Evolutionary conservation across 2,797 vertebrate genomes (phyloP), one percentile per base, ranked within the genome.

Genomic region (Holocentrus rufus): DNA sequence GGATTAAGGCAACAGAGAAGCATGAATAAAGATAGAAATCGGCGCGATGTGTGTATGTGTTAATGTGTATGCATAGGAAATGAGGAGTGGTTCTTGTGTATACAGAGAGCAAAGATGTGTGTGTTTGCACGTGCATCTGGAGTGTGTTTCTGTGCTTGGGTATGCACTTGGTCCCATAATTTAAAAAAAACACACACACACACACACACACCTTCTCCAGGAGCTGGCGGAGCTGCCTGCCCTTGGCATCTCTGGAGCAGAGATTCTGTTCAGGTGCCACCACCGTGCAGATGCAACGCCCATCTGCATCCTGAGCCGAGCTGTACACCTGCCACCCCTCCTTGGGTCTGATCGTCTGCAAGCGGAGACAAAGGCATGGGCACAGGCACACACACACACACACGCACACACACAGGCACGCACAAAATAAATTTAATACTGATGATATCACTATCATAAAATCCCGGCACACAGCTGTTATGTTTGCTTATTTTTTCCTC

Each of bases 291-390:
- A 99, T 96, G 87, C 98, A 99, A 27, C 98, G 93, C 8, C 98
- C 97, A 7, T 98, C 97, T 8, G 97, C 96, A 85, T 99, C 97
- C 90, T 99, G 98, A 1, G 98, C 97, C 0, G 97, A 99, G 79
- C 97, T 98, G 86, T 98, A 98, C 69, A 99, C 98, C 90, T 99
- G 97, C 98, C 97, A 99, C 46, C 97, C 97, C 89, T 99, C 97
- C 89, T 96, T 97, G 31, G 97, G 96, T 74, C 96, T 95, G 60
- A 99, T 95, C 80, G 97, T 97, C 98, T 99, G 93, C 82, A 76
- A 20, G 22, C 44, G 84, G 47, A 87, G 27, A 80, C 31, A 60
- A 65, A 72, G 31, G 65, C 60, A 72, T 59, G 49, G 36, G 49
- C 15, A 6, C 69, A 72, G 77, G 76, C 8, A 63, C 67, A 63